Conservation (phyloP, 1,140 invertebrate species). For the Magallana angulata region DNA sequence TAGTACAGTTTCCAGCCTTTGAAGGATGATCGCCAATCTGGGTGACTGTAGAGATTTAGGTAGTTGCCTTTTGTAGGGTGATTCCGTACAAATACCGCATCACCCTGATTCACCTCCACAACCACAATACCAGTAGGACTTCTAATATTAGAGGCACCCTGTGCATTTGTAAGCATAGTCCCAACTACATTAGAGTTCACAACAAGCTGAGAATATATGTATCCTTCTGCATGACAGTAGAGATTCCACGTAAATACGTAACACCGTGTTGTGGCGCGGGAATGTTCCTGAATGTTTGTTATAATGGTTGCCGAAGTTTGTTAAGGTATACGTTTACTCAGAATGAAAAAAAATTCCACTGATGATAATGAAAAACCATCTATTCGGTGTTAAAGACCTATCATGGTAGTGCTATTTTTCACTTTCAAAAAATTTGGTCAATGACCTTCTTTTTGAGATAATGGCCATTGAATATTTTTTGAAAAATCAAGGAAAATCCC, state of each 20-base stretch:
- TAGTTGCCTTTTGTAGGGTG: neutral
- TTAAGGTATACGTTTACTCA: too few species aligned
- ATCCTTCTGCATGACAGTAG: neutral
- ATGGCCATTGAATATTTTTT: too few species aligned
- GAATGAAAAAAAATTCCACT: too few species aligned
- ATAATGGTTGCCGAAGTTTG: constrained; percentile 28
- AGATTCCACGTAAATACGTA: constrained; percentile 29
- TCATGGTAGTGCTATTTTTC: too few species aligned
- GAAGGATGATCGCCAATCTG: neutral
- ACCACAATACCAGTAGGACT: neutral
- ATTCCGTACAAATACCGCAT: neutral
- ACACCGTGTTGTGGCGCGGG: neutral
- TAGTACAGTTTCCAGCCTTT: neutral
- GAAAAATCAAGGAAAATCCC: too few species aligned
- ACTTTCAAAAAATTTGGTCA: too few species aligned
- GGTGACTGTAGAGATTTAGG: neutral
- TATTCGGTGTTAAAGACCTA: too few species aligned
- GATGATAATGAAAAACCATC: too few species aligned
- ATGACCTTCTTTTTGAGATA: too few species aligned
- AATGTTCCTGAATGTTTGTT: constrained; percentile 21
- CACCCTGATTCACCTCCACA: neutral
- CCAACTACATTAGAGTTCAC: constrained; percentile 1
- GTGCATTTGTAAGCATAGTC: neutral
- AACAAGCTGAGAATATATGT: constrained; percentile 1
- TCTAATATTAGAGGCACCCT: neutral